Evolutionary conservation across 2,888 invertebrate species (phyloP), one percentile per base, ranked within the genome.

Genomic region (Calameuta pallipes): DNA sequence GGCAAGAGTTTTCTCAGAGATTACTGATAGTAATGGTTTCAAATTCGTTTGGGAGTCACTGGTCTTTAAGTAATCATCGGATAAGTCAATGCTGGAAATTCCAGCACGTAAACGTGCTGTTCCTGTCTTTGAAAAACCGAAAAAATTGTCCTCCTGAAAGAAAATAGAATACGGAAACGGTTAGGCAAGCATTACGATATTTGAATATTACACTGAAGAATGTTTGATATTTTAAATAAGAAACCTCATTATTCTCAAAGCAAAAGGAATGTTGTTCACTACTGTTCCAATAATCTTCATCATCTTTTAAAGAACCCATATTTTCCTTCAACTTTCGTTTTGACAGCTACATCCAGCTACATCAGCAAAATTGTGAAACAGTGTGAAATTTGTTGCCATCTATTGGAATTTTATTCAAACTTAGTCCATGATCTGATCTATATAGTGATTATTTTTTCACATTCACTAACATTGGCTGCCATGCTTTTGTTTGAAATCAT

Each of bases 251-350:
- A 80, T 96, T 96, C 83, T 96, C 96, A 88, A 97, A 97, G 89
- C 94, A 95, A 84, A 96, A 96, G 0, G 95, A 95, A 82, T 94
- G 94, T 23, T 95, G 95, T 85, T 94, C 94, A 85, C 94, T 95
- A 69, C 94, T 94, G 89, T 96, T 95, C 97, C 97, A 97, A 91
- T 95, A 97, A 85, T 95, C 96, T 80, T 95, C 95, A 75, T 95
- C 94, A 80, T 95, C 94, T 87, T 91, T 90, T 4, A 84, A 76
- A 33, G 84, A 80, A 37, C 82, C 84, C 90, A 89, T 89, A 77
- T 78, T 76, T 4, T 36, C n/a, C 35, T 1, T 1, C 31, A 71
- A 41, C 12, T 35, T n/a, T 74, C 56, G 34, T 75, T 37, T 75
- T 41, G 41, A 41, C 41, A 41, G 41, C 41, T 41, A 23, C 41